A percentile compares a stretch with the other conserved stretches of the same genome.
Evolutionary conservation across 2,113 vertebrate species (phyloP).

Genomic region (Gopherus evgoodei): DNA sequence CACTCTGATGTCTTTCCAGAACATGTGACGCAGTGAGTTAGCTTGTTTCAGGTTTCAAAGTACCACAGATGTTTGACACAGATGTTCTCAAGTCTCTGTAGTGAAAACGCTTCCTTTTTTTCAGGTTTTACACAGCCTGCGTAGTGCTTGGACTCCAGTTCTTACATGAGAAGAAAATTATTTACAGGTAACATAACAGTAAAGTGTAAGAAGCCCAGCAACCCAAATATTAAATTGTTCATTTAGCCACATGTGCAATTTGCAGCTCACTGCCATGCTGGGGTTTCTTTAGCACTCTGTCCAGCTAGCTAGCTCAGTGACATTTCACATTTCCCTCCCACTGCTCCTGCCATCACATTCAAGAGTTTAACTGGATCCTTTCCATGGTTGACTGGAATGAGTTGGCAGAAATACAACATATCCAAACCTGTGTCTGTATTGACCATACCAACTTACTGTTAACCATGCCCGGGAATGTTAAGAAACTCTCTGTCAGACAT

Average conservation of each 20-base stretch:
- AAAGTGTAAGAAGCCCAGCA: background rate
- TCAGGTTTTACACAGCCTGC: constrained; percentile 95
- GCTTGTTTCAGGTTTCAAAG: background rate
- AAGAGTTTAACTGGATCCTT: background rate
- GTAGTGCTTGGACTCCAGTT: constrained; percentile 95
- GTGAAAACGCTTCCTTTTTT: constrained; percentile 4
- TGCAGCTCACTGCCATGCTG: constrained; percentile 5
- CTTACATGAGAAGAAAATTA: constrained; percentile 92
- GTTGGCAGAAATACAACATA: constrained; percentile 37
- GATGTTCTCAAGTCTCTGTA: constrained; percentile 9
- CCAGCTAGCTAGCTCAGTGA: background rate
- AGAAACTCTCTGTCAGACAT: constrained; percentile 41
- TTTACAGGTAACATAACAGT: constrained; percentile 89
- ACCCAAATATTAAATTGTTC: background rate
- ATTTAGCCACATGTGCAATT: background rate
- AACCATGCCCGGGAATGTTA: background rate
- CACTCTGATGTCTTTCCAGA: constrained; percentile 90
- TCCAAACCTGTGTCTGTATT: background rate
- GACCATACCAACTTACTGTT: background rate
- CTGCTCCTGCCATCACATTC: constrained; percentile 43
- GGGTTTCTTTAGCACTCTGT: constrained; percentile 31
- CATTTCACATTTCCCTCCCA: background rate
- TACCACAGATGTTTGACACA: background rate
- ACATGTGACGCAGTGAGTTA: constrained; percentile 85
- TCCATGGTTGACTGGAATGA: background rate